Conservation (phyloP, 2,888 invertebrate genomes). For the Chironomus tentans region DNA sequence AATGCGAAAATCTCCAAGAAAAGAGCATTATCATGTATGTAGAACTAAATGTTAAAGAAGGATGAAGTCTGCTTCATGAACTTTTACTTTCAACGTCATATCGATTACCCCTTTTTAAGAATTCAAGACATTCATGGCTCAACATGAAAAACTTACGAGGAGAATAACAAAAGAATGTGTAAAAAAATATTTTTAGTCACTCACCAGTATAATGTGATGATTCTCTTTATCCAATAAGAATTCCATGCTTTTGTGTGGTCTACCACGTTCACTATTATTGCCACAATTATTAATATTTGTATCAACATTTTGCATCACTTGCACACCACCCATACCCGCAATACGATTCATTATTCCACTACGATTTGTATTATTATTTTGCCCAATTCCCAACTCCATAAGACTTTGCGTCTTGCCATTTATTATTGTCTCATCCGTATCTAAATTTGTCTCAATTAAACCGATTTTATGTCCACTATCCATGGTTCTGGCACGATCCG, state of each 20-base stretch:
- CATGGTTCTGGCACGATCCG: slow-evolving; percentile 35
- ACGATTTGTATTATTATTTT: slow-evolving; percentile 33
- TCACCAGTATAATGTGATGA: slow-evolving; percentile 77
- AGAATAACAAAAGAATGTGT: not conserved
- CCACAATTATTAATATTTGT: slow-evolving; percentile 42
- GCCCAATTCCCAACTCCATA: slow-evolving; percentile 50
- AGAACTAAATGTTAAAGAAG: no score
- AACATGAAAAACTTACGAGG: not conserved
- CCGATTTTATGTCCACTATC: slow-evolving; percentile 46
- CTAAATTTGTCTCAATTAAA: slow-evolving; percentile 84
- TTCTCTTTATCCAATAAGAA: slow-evolving; percentile 89
- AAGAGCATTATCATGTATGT: no score
- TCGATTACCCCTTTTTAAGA: no score
- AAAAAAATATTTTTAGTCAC: slow-evolving; percentile 36
- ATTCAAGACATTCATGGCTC: not conserved
- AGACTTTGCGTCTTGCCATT: slow-evolving; percentile 56
- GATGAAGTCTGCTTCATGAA: no score
- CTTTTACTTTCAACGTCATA: no score
- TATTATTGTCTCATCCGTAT: slow-evolving; percentile 59
- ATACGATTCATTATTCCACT: slow-evolving; percentile 29
- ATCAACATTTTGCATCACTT: slow-evolving; percentile 36
- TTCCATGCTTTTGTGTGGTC: slow-evolving; percentile 88
- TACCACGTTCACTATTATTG: slow-evolving; percentile 43
- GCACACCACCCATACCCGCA: slow-evolving; percentile 28
- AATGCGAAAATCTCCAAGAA: no score